These are phyloP conservation scores for Chymomyza fuscimana DNA, from an alignment of 2,888 invertebrate species.

Conservation along the genomic window DNA sequence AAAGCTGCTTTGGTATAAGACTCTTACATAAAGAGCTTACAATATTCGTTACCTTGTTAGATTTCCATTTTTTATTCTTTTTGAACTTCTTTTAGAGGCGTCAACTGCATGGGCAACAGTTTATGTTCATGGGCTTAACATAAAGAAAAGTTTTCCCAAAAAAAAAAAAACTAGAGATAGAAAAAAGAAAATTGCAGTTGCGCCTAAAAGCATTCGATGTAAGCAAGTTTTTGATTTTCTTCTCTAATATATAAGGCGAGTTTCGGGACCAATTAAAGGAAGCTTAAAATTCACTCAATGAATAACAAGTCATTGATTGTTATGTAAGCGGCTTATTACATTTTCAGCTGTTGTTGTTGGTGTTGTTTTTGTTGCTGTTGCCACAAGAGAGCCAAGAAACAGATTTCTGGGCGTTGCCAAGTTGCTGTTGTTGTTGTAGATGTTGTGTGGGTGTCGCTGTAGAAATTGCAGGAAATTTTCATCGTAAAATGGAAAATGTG, in stretches of 20 bases:
- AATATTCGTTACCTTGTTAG: no score
- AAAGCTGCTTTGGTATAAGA: no score
- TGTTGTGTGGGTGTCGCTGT: constrained; percentile 15
- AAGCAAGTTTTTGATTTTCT: not conserved
- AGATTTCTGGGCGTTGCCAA: constrained; percentile 54
- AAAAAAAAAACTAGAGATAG: not conserved
- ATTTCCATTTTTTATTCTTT: no score
- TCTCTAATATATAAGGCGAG: not conserved
- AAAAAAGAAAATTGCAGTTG: not conserved
- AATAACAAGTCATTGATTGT: constrained; percentile 49
- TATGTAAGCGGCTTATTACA: constrained; percentile 64
- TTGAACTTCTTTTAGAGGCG: constrained; percentile 30
- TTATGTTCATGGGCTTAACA: constrained; percentile 25
- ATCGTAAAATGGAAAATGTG: constrained; percentile 49
- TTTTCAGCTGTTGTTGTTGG: constrained; percentile 15
- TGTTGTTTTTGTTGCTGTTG: not conserved
- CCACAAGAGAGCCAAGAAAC: constrained; percentile 31
- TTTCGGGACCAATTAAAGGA: constrained; percentile 46
- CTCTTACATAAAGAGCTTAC: no score
- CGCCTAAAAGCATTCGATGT: constrained; percentile 18
- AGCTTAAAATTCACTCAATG: constrained; percentile 38
- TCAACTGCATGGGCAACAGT: constrained; percentile 42
- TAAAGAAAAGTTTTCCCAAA: constrained; percentile 20
- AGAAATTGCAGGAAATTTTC: constrained; percentile 40
- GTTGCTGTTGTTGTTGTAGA: constrained; percentile 38